These are phyloP conservation scores for Hydraecia micacea DNA, from an alignment of 2,888 invertebrate genomes.

Conservation along the genomic window DNA sequence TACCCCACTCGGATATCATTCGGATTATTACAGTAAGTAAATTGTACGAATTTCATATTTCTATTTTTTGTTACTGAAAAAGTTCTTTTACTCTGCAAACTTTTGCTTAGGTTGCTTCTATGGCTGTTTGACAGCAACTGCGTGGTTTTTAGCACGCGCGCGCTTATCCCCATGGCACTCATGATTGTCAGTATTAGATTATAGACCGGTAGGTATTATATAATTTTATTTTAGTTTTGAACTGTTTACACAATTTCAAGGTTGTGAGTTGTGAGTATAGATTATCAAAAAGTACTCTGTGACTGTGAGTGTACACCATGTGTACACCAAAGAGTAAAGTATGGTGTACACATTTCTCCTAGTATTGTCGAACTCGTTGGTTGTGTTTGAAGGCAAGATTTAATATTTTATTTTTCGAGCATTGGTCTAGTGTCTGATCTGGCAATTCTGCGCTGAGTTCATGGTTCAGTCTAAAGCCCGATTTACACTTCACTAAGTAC, in stretches of 20 bases:
- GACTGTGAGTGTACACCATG: no score
- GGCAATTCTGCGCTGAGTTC: no score
- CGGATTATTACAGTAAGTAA: constrained; percentile 89
- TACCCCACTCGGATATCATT: constrained; percentile 92
- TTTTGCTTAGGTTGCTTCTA: constrained; percentile 65
- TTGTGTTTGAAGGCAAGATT: neutral
- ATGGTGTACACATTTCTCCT: constrained; percentile 22
- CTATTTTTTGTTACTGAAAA: constrained; percentile 75
- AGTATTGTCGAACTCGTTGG: neutral
- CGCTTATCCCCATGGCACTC: constrained; percentile 69
- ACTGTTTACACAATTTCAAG: constrained; percentile 62
- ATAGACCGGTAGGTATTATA: constrained; percentile 57
- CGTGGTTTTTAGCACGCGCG: constrained; percentile 72
- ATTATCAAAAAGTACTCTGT: no score
- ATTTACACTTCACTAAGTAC: no score
- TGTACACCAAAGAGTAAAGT: no score
- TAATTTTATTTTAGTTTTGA: constrained; percentile 63
- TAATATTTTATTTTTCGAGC: neutral
- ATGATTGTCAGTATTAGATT: constrained; percentile 62
- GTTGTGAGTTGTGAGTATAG: constrained; percentile 39
- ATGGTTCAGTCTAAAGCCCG: no score
- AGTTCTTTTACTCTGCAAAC: constrained; percentile 57
- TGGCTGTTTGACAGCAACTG: constrained; percentile 65
- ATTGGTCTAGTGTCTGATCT: neutral
- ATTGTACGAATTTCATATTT: constrained; percentile 94